Percentiles rank a stretch among this genome's conserved stretches.
These are phyloP conservation scores for Vanessa cardui DNA, from an alignment of 2,888 invertebrate species.

Conservation along the genomic window DNA sequence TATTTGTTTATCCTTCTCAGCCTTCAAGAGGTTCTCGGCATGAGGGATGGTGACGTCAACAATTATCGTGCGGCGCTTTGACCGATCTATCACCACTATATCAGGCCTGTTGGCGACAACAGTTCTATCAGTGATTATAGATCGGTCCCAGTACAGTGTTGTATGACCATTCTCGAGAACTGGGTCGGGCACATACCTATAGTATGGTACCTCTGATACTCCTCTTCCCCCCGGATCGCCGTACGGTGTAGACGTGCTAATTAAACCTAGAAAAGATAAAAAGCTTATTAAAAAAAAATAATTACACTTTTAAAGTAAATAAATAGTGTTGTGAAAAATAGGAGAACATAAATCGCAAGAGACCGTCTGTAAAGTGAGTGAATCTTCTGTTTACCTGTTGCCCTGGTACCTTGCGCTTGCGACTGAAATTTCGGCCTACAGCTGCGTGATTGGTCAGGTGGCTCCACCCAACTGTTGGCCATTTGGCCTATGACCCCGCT, in stretches of 20 bases:
- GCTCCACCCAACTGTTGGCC: slow-evolving; percentile 6
- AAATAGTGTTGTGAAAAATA: slow-evolving; percentile 15
- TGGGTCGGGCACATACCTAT: too few relatives aligned
- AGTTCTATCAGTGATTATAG: too few relatives aligned
- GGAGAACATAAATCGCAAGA: slow-evolving; percentile 18
- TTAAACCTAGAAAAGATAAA: background rate
- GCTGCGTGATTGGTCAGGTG: slow-evolving; percentile 5
- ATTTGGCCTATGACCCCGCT: background rate
- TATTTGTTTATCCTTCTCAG: too few relatives aligned
- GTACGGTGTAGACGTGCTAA: slow-evolving; percentile 23
- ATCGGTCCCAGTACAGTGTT: too few relatives aligned
- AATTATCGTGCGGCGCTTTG: too few relatives aligned
- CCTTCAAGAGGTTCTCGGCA: too few relatives aligned
- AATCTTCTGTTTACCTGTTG: background rate
- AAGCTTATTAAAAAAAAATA: too few relatives aligned
- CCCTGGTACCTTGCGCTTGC: slow-evolving; percentile 5
- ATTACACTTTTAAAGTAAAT: slow-evolving; percentile 18
- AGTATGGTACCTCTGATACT: too few relatives aligned
- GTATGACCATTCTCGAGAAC: too few relatives aligned
- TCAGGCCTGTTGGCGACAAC: too few relatives aligned
- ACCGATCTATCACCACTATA: too few relatives aligned
- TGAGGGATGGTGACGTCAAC: too few relatives aligned
- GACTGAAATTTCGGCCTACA: slow-evolving; percentile 1
- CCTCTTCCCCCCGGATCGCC: slow-evolving; percentile 30
- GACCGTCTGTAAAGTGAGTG: background rate